These are phyloP conservation scores for Vombatus ursinus DNA, from an alignment of 2,113 vertebrate species.

Conservation along the genomic window DNA sequence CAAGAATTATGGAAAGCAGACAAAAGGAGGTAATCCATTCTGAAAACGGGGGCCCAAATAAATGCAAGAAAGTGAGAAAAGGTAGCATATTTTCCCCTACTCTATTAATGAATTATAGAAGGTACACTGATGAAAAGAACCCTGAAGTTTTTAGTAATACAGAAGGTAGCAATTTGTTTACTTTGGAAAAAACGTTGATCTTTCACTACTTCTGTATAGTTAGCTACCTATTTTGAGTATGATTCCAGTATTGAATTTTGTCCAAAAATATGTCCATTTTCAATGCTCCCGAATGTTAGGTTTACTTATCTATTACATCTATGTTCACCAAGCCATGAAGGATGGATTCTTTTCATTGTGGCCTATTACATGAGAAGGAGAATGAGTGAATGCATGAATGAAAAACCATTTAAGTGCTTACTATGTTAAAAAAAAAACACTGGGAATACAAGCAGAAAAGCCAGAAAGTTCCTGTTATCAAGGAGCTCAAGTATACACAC, in stretches of 20 bases:
- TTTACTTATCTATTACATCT: slow-evolving; percentile 13
- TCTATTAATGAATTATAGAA: slow-evolving; percentile 41
- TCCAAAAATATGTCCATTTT: slow-evolving; percentile 65
- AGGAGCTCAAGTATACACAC: too few species aligned
- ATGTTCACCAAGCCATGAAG: slow-evolving; percentile 27
- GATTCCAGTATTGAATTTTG: slow-evolving; percentile 66
- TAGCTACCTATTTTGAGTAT: slow-evolving; percentile 61
- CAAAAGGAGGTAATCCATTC: not conserved
- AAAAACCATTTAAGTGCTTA: not conserved
- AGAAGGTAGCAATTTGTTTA: slow-evolving; percentile 68
- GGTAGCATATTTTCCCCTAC: not conserved
- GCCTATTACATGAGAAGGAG: slow-evolving; percentile 12
- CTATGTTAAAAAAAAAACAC: too few species aligned
- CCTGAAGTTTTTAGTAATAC: slow-evolving; percentile 56
- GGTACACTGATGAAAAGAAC: slow-evolving; percentile 51
- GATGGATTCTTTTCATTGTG: slow-evolving; percentile 26
- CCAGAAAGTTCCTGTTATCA: too few species aligned
- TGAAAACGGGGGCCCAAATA: not conserved
- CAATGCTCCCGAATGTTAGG: slow-evolving; percentile 44
- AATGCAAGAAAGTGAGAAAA: not conserved
- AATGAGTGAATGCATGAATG: not conserved
- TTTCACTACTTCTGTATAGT: slow-evolving; percentile 63
- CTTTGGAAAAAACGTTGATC: slow-evolving; percentile 61
- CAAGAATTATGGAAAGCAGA: not conserved
- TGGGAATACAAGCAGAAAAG: not conserved